Conservation (phyloP, 2,888 invertebrate species). For the Zaprionus bogoriensis region DNA sequence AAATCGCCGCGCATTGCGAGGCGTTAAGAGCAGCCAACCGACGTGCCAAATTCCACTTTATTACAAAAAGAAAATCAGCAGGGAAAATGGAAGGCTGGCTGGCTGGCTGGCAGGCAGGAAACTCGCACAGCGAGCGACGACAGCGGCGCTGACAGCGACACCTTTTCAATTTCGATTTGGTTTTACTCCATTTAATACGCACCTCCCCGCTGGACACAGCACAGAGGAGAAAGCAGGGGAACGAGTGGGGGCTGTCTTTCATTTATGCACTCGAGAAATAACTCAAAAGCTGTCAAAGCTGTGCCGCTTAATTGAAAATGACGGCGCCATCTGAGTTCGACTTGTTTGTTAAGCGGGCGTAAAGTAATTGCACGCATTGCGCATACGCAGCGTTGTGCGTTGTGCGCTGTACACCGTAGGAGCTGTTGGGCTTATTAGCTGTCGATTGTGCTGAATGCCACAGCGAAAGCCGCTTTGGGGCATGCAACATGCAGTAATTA, state of each 20-base stretch:
- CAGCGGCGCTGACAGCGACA: conserved; percentile 61
- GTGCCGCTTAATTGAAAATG: conserved; percentile 59
- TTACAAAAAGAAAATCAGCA: conserved; percentile 41
- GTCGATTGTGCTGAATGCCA: conserved; percentile 19
- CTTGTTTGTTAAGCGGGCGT: no score
- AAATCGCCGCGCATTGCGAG: conserved; percentile 59
- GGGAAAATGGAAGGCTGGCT: no score
- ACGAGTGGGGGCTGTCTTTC: conserved; percentile 2
- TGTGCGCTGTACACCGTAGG: no score
- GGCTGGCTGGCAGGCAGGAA: conserved; percentile 19
- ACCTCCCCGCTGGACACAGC: conserved; percentile 3
- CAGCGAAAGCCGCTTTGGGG: conserved; percentile 39
- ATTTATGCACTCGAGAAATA: conserved; percentile 48
- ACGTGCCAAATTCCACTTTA: conserved; percentile 75
- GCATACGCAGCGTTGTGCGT: conserved; percentile 35
- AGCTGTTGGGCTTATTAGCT: conserved; percentile 46
- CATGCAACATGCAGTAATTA: conserved; percentile 7
- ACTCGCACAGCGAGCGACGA: conserved; percentile 20
- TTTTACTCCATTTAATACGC: conserved; percentile 72
- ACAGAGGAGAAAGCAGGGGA: conserved; percentile 1
- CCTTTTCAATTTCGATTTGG: conserved; percentile 74
- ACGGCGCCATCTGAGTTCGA: conserved; percentile 15
- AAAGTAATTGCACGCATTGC: conserved; percentile 30
- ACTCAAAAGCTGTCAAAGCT: conserved; percentile 61
- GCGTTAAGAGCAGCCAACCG: conserved; percentile 67